Base-by-base conservation (phyloP, 92 coral and sea anemone genomes). In the Diadumene lineata region DNA sequence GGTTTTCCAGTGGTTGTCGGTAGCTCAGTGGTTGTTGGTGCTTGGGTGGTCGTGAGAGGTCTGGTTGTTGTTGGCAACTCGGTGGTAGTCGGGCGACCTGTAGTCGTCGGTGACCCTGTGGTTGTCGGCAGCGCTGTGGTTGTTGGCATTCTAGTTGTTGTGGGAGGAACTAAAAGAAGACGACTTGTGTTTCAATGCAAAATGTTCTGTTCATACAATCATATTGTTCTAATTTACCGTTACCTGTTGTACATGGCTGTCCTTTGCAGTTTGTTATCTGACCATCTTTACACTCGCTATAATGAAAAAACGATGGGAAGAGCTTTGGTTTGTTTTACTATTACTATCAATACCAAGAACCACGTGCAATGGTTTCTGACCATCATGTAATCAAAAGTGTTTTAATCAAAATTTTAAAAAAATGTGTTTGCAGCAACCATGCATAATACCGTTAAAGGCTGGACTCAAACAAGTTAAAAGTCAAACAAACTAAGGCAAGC, bases 231-330 rank as follows among this genome's bases (percentile, higher is more conserved):
- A 24, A 27, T n/a, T 27, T 34, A 43, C 9, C 1, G 13, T 8
- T 68, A 68, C 82, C 82, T 55, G 82, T 78, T 55, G 85, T 60
- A 17, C 89, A 85, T 15, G 43, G 65, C 15, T 44, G 25, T 21
- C 89, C 89, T 1, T 73, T 34, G 38, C 89, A 85, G 55, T 85
- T 85, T 1, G 74, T 74, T 31, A 79, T 34, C 31, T 85, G 85
- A 67, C 89, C 89, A 58, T 73, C 78, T 69, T 60, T 31, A 17
- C 89, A 85, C 56, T 67, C 76, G 58, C 82, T 78, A 22, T 3
- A 81, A 30, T 25, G 31, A 2, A 75, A 10, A 17, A 18, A 60
- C 23, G 7, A 2, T 27, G n/a, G n/a, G n/a, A n/a, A n/a, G n/a
- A n/a, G 8, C 34, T 1, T 13, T 43, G 10, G 28, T 68, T 16